Conservation (phyloP, 1,140 invertebrate species). For the Pemphigus obesinymphae region DNA sequence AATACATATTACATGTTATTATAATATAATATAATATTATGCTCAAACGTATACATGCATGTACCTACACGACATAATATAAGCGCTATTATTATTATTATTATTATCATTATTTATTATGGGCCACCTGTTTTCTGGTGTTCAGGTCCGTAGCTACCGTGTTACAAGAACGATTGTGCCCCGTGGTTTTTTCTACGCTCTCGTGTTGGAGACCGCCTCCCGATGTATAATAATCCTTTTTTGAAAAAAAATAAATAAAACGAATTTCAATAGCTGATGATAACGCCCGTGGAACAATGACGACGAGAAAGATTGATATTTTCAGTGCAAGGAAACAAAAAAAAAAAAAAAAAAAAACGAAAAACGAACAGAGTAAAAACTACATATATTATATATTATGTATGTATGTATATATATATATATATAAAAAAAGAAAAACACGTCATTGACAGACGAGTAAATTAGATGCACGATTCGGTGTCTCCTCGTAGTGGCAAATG, state of each 20-base stretch:
- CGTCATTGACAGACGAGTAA: constrained; percentile 35
- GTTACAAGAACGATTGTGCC: constrained; percentile 30
- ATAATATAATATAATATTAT: not conserved
- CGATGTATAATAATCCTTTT: constrained; percentile 16
- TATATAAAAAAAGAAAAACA: not conserved
- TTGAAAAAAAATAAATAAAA: not conserved
- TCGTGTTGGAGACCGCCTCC: not conserved
- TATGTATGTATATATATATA: not conserved
- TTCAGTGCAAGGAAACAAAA: not conserved
- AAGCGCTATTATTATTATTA: constrained; percentile 15
- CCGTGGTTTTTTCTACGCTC: not conserved
- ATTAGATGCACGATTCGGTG: constrained; percentile 28
- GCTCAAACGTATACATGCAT: not conserved
- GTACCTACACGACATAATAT: not conserved
- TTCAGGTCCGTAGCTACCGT: constrained; percentile 16
- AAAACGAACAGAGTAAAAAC: not conserved
- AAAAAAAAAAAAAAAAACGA: not conserved
- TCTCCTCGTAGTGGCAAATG: constrained; percentile 21
- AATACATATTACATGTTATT: not conserved
- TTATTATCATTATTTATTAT: constrained; percentile 35
- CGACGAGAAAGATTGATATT: constrained; percentile 8
- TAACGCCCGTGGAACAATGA: constrained; percentile 33
- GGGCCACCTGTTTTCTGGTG: constrained; percentile 35
- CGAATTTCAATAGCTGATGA: constrained; percentile 14
- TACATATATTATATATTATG: no score